Percentiles rank a stretch among this genome's conserved stretches.
Evolutionary conservation across 2,888 invertebrate genomes (phyloP).

Genomic region (Cerastis leucographa): DNA sequence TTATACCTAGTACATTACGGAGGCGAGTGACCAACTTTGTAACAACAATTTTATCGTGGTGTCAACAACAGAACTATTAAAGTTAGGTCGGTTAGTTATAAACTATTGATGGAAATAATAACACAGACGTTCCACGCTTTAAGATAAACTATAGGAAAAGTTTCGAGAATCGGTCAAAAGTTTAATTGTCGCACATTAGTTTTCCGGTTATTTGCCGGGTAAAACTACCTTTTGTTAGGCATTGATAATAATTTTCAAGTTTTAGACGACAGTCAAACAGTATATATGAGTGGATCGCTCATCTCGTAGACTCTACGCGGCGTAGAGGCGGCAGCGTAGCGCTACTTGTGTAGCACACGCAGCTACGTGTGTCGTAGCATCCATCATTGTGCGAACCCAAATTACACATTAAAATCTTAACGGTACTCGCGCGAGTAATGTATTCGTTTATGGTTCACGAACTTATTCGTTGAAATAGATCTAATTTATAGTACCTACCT

Average conservation of each 20-base stretch:
- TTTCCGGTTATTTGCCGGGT: conserved; percentile 6
- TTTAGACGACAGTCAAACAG: neutral
- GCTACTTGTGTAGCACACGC: conserved; percentile 53
- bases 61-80: conserved; percentile 46
- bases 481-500: conserved; percentile 18
- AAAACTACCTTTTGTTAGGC: neutral
- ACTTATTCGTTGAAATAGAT: conserved; percentile 35
- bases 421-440: conserved; percentile 56
- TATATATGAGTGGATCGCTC: neutral
- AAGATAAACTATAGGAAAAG: conserved; percentile 30
- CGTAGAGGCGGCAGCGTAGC: conserved; percentile 39
- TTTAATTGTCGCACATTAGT: conserved; percentile 16
- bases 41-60: conserved; percentile 41
- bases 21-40: conserved; percentile 30
- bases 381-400: conserved; percentile 21
- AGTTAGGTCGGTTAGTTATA: conserved; percentile 38
- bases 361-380: conserved; percentile 42
- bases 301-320: conserved; percentile 40
- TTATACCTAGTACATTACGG: conserved; percentile 27
- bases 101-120: conserved; percentile 62
- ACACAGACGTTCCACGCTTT: conserved; percentile 29
- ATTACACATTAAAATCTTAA: conserved; percentile 43
- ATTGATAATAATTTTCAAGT: neutral
- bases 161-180: conserved; percentile 28
- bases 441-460: conserved; percentile 53